These are phyloP conservation scores for Myotis lucifugus DNA, from an alignment of 2,113 vertebrate species.

Conservation along the genomic window DNA sequence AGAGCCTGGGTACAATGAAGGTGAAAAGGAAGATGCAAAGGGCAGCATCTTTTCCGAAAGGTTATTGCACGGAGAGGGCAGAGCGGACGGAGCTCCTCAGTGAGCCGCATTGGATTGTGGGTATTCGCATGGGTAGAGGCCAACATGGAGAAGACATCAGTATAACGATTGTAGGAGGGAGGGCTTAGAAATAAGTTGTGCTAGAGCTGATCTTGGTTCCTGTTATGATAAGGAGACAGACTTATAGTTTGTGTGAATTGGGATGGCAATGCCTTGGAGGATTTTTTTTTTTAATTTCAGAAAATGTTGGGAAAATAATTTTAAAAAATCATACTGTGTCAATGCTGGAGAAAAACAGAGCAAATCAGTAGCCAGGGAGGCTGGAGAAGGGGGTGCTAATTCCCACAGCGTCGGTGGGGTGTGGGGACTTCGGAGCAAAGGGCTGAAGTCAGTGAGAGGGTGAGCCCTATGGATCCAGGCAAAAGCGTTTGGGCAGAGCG, in stretches of 20 bases:
- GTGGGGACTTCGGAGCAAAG: background rate
- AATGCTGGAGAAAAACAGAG: background rate
- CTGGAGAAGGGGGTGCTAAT: background rate
- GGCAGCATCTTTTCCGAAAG: background rate
- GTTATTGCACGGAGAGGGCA: background rate
- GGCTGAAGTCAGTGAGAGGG: background rate
- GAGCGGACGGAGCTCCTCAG: background rate
- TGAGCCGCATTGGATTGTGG: background rate
- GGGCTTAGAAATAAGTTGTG: background rate
- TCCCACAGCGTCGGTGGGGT: background rate
- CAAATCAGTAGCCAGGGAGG: background rate
- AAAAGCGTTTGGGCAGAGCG: background rate
- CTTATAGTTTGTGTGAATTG: background rate
- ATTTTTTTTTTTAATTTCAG: background rate
- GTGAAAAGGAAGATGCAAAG: background rate
- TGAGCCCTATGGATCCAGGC: background rate
- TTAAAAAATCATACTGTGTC: background rate
- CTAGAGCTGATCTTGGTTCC: background rate
- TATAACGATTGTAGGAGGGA: background rate
- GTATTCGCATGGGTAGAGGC: background rate
- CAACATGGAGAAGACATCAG: background rate
- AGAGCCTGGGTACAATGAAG: background rate
- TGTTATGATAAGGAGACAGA: background rate
- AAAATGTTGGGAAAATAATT: background rate
- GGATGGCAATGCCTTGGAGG: background rate